phyloP scores from a whole-genome alignment of 2,797 vertebrate genomes.

The Poeciliopsis paucimaculata region DNA sequence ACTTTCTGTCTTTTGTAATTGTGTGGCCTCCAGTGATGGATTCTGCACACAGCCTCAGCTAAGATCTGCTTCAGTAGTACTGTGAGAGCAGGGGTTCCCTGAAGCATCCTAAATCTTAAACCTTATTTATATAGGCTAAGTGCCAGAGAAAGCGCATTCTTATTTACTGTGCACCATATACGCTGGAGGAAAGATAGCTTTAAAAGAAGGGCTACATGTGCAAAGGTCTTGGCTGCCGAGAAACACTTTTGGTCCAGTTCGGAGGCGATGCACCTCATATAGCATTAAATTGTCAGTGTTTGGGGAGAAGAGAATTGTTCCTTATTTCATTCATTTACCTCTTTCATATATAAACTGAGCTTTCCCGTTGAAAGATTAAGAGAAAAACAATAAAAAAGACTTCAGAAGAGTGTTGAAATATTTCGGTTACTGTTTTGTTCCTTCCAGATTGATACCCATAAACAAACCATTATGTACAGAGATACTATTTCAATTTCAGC shows the following conservation, averaged over 20 bases:
- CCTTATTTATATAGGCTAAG: constrained; percentile 58
- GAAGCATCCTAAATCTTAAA: constrained; percentile 63
- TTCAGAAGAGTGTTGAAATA: neutral
- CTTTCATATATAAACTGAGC: constrained; percentile 38
- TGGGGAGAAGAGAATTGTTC: constrained; percentile 24
- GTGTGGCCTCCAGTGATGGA: constrained; percentile 50
- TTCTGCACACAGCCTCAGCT: constrained; percentile 50
- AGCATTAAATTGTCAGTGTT: constrained; percentile 34
- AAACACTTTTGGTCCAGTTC: constrained; percentile 48
- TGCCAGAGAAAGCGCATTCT: constrained; percentile 57
- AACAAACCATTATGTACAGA: neutral
- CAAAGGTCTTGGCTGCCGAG: constrained; percentile 40
- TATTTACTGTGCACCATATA: constrained; percentile 67
- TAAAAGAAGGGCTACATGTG: constrained; percentile 38
- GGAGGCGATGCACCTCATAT: constrained; percentile 39
- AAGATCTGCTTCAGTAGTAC: constrained; percentile 49
- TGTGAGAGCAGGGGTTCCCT: constrained; percentile 54
- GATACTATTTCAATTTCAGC: neutral
- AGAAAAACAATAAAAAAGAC: constrained; percentile 3
- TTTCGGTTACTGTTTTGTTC: neutral
- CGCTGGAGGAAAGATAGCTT: constrained; percentile 39
- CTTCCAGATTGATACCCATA: neutral
- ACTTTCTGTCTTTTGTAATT: constrained; percentile 60
- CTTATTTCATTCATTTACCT: constrained; percentile 34
- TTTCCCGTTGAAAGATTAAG: constrained; percentile 33